Evolutionary conservation across 2,113 vertebrate species (phyloP), one percentile per base, ranked within the genome.

Genomic region (Hydrolagus affinis): DNA sequence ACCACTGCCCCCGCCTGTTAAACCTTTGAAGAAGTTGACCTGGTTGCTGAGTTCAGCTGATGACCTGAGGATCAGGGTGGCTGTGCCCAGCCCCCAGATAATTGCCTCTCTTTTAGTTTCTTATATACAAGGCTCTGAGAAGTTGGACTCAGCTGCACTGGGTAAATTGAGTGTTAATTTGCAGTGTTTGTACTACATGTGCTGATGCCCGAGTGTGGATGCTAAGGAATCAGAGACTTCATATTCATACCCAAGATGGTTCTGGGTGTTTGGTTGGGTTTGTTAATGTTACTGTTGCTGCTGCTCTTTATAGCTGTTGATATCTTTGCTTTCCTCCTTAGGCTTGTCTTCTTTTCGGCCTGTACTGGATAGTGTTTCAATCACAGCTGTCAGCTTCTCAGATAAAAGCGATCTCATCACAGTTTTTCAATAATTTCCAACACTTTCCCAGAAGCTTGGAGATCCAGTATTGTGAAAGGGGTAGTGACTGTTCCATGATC

Each of bases 401-500:
- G 89, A 98, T 97, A 94, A 98, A 98, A 86, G 97, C 96, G 89
- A 98, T 97, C 94, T 98, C 97, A 93, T 98, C 97, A 92, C 94
- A 92, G 94, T 98, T 96, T 89, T 96, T 94, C 87, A 98, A 96
- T 89, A 97, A 94, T 92, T 98, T 97, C 96, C 96, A 98, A 87
- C 97, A 95, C 91, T 96, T 96, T 83, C 97, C 97, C 90, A 98
- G 93, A 87, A 96, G 90, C 93, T 98, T 98, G 87, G 96, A 98
- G 92, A 98, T 98, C 93, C 97, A 0, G 96, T 96, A 91, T 98
- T 98, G 93, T 98, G 97, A 96, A 98, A 98, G 92, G 97, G 44
- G 96, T 8, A 96, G 97, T 4, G 94, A 96, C 92, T 97, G 96
- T 88, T 96, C 96, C 97, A 98, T 98, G 88, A 98, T 98, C 92